These are phyloP conservation scores for Scolopax rusticola DNA, from an alignment of 2,797 vertebrate species.

Conservation along the genomic window DNA sequence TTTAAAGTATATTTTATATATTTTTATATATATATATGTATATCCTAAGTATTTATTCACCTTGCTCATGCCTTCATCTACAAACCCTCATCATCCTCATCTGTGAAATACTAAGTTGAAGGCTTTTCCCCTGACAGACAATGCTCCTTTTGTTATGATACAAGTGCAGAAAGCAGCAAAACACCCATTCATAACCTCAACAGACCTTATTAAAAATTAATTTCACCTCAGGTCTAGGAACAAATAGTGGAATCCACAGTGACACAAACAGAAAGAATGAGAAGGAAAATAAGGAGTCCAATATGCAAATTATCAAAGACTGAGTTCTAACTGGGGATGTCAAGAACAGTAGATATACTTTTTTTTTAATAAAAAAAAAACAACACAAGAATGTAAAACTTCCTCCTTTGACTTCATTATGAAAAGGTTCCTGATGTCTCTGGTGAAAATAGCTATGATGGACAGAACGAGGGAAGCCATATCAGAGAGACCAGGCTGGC, in stretches of 20 bases:
- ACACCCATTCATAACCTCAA: neutral
- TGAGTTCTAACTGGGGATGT: neutral
- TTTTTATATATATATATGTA: no score
- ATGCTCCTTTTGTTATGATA: neutral
- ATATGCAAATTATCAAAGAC: neutral
- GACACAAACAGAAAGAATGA: neutral
- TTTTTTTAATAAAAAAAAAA: neutral
- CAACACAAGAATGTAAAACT: neutral
- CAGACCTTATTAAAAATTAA: neutral
- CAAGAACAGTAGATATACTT: neutral
- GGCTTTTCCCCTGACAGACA: neutral
- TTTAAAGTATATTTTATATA: no score
- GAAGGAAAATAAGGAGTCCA: neutral
- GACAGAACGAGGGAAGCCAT: neutral
- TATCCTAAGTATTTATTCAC: neutral
- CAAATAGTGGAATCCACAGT: neutral
- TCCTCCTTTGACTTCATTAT: neutral
- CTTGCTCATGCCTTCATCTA: neutral
- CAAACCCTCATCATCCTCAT: neutral
- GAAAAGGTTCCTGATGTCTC: neutral
- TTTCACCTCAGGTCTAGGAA: neutral
- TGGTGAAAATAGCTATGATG: neutral
- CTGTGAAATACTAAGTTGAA: neutral
- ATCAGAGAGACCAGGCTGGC: neutral
- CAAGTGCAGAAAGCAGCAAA: neutral